These are phyloP conservation scores for Narcine bancroftii DNA, from an alignment of 2,113 vertebrate genomes.

Conservation along the genomic window DNA sequence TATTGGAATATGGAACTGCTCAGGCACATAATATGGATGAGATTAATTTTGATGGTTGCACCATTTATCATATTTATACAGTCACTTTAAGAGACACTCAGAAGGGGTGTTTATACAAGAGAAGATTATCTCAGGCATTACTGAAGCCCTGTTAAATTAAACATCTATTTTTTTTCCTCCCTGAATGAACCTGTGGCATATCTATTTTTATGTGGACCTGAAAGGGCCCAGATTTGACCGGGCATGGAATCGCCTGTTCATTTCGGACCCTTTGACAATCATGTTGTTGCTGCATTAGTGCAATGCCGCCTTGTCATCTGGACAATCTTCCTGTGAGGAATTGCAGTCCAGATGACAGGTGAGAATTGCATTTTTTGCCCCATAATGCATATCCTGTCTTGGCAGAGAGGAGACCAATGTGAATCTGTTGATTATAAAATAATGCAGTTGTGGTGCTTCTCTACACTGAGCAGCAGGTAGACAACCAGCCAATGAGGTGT, in stretches of 20 bases:
- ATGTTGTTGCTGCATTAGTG: no score
- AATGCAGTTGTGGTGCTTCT: background rate
- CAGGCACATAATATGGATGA: conserved; percentile 37
- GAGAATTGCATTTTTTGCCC: background rate
- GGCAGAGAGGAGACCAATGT: background rate
- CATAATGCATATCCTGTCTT: background rate
- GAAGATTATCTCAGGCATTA: conserved; percentile 35
- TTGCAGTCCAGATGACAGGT: background rate
- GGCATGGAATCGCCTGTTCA: background rate
- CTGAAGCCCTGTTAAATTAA: conserved; percentile 28
- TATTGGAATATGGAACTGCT: conserved; percentile 36
- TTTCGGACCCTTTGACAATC: background rate
- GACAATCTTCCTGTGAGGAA: background rate
- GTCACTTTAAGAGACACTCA: conserved; percentile 34
- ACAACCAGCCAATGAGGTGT: no score
- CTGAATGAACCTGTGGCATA: conserved; percentile 17
- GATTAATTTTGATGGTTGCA: conserved; percentile 37
- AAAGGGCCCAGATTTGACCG: background rate
- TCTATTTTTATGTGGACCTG: background rate
- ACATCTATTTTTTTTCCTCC: conserved; percentile 24
- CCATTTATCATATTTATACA: conserved; percentile 37
- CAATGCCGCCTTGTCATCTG: no score
- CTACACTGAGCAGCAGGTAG: background rate
- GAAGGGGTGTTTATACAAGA: conserved; percentile 34
- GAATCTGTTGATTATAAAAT: background rate